A percentile compares a stretch with the other conserved stretches of the same genome.
Evolutionary conservation across 2,113 vertebrate genomes (phyloP).

Genomic region (Panthera uncia): DNA sequence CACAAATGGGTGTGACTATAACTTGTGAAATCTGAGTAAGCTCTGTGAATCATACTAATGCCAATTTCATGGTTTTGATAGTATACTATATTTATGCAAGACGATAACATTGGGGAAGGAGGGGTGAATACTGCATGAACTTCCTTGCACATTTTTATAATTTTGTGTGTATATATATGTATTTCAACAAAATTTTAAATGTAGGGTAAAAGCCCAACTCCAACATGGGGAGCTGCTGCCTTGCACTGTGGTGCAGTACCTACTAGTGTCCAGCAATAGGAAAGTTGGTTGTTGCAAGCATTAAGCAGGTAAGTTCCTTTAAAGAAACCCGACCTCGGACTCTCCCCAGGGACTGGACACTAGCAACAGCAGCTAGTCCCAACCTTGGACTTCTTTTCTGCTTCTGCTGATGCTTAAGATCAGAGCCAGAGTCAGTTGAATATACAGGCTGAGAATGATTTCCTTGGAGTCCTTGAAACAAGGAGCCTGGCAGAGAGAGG

Average conservation of each 20-base stretch:
- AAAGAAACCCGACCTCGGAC: not conserved
- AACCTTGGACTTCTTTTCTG: not conserved
- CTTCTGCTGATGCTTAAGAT: constrained; percentile 12
- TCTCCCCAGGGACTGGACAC: not conserved
- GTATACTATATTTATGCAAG: not conserved
- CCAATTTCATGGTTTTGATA: not conserved
- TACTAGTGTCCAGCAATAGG: not conserved
- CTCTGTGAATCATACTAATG: not conserved
- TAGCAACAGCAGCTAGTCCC: not conserved
- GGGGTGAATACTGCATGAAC: not conserved
- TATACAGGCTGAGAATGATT: not conserved
- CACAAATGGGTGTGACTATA: not conserved
- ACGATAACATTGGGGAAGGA: not conserved
- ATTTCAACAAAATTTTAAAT: not conserved
- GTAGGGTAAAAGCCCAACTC: not conserved
- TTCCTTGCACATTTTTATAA: not conserved
- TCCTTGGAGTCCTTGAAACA: constrained; percentile 49
- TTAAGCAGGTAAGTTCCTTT: not conserved
- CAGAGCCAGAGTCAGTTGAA: constrained; percentile 4
- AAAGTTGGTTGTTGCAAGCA: not conserved
- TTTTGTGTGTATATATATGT: not conserved
- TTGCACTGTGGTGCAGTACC: not conserved
- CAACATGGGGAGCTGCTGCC: not conserved
- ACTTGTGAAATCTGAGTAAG: constrained; percentile 18
- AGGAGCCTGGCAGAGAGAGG: not conserved